Percentiles rank a stretch among this genome's conserved stretches.
Evolutionary conservation across 2,113 vertebrate species (phyloP).

Genomic region (Natator depressus): DNA sequence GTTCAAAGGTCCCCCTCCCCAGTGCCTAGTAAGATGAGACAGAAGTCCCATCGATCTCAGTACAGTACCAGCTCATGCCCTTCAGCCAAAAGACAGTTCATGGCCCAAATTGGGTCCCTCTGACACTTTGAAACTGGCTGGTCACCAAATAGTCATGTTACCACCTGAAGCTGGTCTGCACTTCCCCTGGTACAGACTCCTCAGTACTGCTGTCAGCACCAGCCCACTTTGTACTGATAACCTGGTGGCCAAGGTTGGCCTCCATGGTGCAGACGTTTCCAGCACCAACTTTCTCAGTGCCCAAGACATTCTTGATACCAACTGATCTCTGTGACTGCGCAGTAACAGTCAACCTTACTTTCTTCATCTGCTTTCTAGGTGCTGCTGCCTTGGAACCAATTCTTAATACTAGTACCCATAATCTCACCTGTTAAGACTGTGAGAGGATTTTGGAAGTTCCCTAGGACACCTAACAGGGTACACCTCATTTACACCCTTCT

Average conservation of each 20-base stretch:
- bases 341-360: not conserved
- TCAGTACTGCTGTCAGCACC: not conserved
- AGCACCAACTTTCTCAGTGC: not conserved
- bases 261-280: not conserved
- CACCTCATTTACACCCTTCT: not conserved
- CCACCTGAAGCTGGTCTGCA: not conserved
- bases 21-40: not conserved
- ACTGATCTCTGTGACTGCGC: not conserved
- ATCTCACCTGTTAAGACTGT: not conserved
- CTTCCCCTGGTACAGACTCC: not conserved
- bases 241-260: not conserved
- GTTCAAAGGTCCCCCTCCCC: not conserved
- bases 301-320: not conserved
- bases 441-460: not conserved
- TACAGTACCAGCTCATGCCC: not conserved
- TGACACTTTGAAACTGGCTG: not conserved
- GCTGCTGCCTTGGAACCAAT: not conserved
- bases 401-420: not conserved
- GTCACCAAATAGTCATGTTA: not conserved
- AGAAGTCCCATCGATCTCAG: not conserved
- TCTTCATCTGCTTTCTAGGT: not conserved
- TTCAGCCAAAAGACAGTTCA: not conserved
- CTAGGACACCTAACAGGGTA: not conserved
- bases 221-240: not conserved
- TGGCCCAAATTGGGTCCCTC: not conserved